A percentile compares a stretch with the other conserved stretches of the same genome.
These are phyloP conservation scores for Philypnodon macrostomus DNA, from an alignment of 2,797 vertebrate genomes.

Conservation along the genomic window DNA sequence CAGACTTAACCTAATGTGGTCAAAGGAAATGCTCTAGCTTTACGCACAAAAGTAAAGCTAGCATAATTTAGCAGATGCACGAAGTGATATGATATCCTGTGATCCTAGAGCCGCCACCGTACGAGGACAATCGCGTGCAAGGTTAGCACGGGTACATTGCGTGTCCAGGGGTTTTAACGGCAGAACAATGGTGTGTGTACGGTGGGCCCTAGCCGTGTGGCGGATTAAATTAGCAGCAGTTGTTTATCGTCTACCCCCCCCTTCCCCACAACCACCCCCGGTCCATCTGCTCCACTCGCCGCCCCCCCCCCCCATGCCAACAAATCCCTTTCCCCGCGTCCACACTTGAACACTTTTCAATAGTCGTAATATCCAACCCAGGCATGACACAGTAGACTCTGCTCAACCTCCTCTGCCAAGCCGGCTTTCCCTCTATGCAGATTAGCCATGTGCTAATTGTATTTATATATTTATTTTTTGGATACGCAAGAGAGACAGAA, in stretches of 20 bases:
- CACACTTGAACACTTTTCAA: conserved; percentile 34
- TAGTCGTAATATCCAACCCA: conserved; percentile 61
- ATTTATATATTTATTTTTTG: conserved; percentile 80
- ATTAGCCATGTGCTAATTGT: conserved; percentile 96
- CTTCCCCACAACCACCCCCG: conserved; percentile 16
- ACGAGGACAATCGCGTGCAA: conserved; percentile 12
- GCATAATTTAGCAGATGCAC: background rate
- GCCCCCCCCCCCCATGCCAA: conserved; percentile 27
- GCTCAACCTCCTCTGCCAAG: conserved; percentile 83
- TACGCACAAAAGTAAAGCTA: conserved; percentile 3
- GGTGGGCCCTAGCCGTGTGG: conserved; percentile 58
- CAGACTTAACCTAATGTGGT: no score
- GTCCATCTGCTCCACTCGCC: conserved; percentile 83
- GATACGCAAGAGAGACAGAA: conserved; percentile 41
- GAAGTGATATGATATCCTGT: conserved; percentile 12
- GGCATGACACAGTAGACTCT: conserved; percentile 78
- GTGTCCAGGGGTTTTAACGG: conserved; percentile 52
- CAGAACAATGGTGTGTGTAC: conserved; percentile 57
- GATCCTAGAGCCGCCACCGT: background rate
- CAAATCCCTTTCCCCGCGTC: conserved; percentile 45
- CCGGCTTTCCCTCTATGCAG: conserved; percentile 88
- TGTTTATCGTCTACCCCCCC: conserved; percentile 80
- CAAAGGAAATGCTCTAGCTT: no score
- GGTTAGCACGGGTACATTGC: conserved; percentile 35
- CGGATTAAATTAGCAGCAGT: conserved; percentile 77